Base-by-base conservation (phyloP, 1,140 invertebrate genomes). In the Camponotus floridanus region DNA sequence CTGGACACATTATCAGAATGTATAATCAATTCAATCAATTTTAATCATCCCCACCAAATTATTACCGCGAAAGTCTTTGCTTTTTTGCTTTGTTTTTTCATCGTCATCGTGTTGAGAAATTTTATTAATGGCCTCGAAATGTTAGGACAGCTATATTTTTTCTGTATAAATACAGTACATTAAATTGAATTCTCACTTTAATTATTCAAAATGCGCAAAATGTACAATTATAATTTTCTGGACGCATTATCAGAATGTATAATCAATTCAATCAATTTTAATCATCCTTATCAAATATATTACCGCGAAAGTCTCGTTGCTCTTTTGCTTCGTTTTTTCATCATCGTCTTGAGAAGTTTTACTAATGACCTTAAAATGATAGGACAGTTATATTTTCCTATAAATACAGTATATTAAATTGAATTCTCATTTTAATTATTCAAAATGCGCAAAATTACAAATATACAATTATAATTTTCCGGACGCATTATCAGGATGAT, bases 131-230 rank as follows among this genome's bases (percentile, higher is more conserved):
- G 18, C 45, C 26, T 48, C 26, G 0, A 26, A 45, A 8, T 48
- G 45, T 0, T 48, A 13, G 13, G 45, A 48, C 13, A 13, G 11
- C 11, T 11, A 48, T 48, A 48, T 48, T 48, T 13, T 48, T 15
- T 13, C 11, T 48, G 13, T 9, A 33, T 33, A 62, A 62, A 31
- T 31, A n/a, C n/a, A 15, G 1, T 0, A n/a, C 1, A 45, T 73
- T 62, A 61, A 73, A 62, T 74, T 59, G 8, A n/a, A 76, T 61
- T 33, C 26, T 26, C 36, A 36, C 48, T 71, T 81, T 70, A 71
- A 81, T 81, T 71, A 33, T 13, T 21, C 26, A 48, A 51, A 51
- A 6, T 51, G 4, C 68, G 13, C 21, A 39, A 18, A 4, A 51
- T 18, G 1, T 26, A 48, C 18, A 26, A 5, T 62, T 48, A 4